phyloP scores from a whole-genome alignment of 53 echinoderm and acorn worm species.

The Antedon mediterranea region DNA sequence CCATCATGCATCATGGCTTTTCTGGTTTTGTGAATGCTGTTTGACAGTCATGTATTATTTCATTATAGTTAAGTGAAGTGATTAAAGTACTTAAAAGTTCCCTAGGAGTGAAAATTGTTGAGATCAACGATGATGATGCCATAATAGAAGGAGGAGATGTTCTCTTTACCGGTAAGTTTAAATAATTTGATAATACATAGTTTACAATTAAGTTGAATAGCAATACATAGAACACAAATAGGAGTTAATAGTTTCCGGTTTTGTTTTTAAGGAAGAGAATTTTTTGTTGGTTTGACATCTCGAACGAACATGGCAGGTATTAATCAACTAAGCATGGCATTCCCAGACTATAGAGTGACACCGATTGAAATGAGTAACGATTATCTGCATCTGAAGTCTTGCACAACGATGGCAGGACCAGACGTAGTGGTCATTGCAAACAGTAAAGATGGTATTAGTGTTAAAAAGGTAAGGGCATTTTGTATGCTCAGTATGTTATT shows the following conservation, averaged over 20 bases:
- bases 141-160: constrained; percentile 11
- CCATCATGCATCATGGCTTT: too few species aligned
- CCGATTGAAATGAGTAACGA: constrained; percentile 52
- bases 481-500: too few species aligned
- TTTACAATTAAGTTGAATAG: too few species aligned
- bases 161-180: constrained; percentile 5
- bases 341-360: constrained; percentile 75
- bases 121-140: constrained; percentile 7
- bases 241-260: too few species aligned
- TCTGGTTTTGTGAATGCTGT: too few species aligned
- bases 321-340: constrained; percentile 55
- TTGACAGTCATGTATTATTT: too few species aligned
- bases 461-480: constrained; percentile 37
- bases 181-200: too few species aligned
- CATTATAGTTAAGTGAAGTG: neutral
- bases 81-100: neutral
- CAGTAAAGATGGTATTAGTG: constrained; percentile 57
- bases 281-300: constrained; percentile 82
- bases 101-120: neutral
- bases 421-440: constrained; percentile 71
- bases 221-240: too few species aligned
- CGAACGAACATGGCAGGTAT: constrained; percentile 85
- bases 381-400: constrained; percentile 69
- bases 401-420: constrained; percentile 86
- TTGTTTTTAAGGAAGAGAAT: constrained; percentile 57